These are phyloP conservation scores for Drosophila affinis DNA, from an alignment of 2,888 invertebrate species.

Conservation along the genomic window DNA sequence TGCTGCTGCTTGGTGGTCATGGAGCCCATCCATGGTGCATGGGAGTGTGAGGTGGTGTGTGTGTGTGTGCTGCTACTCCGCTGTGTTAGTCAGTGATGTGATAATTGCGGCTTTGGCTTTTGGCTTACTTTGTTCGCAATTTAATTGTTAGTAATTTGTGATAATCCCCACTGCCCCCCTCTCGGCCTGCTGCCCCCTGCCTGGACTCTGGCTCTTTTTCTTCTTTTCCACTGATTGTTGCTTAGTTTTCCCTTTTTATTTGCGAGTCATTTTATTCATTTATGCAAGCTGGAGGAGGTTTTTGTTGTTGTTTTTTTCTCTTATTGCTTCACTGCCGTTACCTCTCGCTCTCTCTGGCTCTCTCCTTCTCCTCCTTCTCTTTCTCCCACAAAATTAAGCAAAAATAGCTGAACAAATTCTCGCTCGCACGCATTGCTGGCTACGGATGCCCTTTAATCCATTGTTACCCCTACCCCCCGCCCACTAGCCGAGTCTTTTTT, in stretches of 20 bases:
- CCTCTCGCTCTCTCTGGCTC: not conserved
- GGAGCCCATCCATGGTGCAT: not conserved
- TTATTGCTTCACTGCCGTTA: slow-evolving; percentile 21
- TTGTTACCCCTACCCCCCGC: slow-evolving; percentile 15
- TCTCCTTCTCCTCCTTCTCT: not conserved
- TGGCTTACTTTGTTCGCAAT: slow-evolving; percentile 76
- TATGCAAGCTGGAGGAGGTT: slow-evolving; percentile 52
- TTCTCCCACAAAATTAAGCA: slow-evolving; percentile 24
- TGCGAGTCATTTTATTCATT: slow-evolving; percentile 53
- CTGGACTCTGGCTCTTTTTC: slow-evolving; percentile 4
- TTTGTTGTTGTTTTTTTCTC: slow-evolving; percentile 27
- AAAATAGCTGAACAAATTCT: slow-evolving; percentile 78
- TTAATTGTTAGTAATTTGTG: slow-evolving; percentile 79
- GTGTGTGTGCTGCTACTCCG: slow-evolving; percentile 6
- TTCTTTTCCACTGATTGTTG: slow-evolving; percentile 12
- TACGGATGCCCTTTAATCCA: slow-evolving; percentile 61
- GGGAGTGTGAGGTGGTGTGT: slow-evolving; percentile 12
- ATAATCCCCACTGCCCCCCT: slow-evolving; percentile 27
- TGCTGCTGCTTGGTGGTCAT: not conserved
- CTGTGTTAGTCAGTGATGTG: slow-evolving; percentile 66
- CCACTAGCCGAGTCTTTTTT: not conserved
- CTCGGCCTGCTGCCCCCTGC: not conserved
- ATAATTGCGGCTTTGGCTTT: slow-evolving; percentile 70
- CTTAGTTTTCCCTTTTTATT: slow-evolving; percentile 71
- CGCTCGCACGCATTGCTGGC: slow-evolving; percentile 76